Percentiles rank a stretch among this genome's conserved stretches.
Evolutionary conservation across 2,113 vertebrate genomes (phyloP).

Genomic region (Fukomys damarensis): DNA sequence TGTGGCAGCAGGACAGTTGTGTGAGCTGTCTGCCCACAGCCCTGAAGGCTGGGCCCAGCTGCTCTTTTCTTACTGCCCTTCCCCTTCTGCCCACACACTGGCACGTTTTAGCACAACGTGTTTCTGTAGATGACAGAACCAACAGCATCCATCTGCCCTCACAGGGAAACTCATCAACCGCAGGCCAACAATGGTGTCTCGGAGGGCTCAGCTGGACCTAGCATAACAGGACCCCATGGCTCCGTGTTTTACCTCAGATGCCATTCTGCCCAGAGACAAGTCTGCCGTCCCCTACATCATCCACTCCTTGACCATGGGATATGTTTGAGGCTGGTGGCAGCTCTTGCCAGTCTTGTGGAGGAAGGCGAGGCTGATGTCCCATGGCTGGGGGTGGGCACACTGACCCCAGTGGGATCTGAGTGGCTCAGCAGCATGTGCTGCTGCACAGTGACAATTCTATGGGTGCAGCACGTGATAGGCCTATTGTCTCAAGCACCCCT

Average conservation of each 20-base stretch:
- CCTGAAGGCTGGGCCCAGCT: too few species aligned
- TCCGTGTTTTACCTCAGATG: too few species aligned
- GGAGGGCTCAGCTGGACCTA: too few species aligned
- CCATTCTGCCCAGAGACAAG: neutral
- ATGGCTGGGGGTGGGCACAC: neutral
- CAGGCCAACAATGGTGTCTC: neutral
- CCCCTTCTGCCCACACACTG: rapidly evolving
- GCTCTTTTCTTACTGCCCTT: neutral
- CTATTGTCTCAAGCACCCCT: neutral
- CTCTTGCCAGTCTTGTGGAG: neutral
- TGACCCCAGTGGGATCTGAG: neutral
- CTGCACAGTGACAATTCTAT: neutral
- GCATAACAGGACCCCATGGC: neutral
- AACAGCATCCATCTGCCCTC: neutral
- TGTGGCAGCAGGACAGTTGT: too few species aligned
- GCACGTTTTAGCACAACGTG: rapidly evolving
- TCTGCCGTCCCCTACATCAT: neutral
- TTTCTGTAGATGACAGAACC: neutral
- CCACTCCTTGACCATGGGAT: neutral
- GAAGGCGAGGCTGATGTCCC: neutral
- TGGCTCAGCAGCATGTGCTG: neutral
- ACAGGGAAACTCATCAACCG: neutral
- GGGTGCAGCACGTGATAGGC: neutral
- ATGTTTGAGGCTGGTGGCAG: neutral
- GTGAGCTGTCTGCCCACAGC: too few species aligned